Percentiles rank a stretch among this genome's conserved stretches.
phyloP scores from a whole-genome alignment of 2,113 vertebrate species.

The Jaculus jaculus region DNA sequence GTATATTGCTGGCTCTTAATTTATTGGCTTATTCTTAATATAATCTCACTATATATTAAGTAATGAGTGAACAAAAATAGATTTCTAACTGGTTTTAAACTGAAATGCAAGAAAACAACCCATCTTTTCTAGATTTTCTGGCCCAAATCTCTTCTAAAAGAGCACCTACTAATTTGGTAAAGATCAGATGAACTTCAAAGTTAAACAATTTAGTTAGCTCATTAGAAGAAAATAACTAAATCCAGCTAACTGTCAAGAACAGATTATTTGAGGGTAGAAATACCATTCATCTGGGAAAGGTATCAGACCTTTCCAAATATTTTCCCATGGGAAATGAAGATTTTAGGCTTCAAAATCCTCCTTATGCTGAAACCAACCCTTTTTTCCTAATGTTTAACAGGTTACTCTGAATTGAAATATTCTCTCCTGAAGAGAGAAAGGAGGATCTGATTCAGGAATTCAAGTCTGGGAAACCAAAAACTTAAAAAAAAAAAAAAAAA shows the following conservation, averaged over 20 bases:
- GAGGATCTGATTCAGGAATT: too few species aligned
- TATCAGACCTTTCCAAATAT: not conserved
- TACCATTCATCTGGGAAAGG: not conserved
- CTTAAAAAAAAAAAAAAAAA: too few species aligned
- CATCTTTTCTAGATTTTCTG: not conserved
- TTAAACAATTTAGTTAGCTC: not conserved
- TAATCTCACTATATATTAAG: not conserved
- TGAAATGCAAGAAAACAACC: not conserved
- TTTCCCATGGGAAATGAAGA: not conserved
- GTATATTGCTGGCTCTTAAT: not conserved
- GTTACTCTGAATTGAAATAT: too few species aligned
- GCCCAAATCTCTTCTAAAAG: not conserved
- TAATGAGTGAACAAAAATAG: conserved; percentile 14
- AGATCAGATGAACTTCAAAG: not conserved
- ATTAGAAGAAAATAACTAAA: not conserved
- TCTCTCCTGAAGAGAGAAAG: too few species aligned
- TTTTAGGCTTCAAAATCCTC: not conserved
- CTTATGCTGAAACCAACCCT: too few species aligned
- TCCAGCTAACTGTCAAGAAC: not conserved
- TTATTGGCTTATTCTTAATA: conserved; percentile 19
- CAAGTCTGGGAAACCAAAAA: too few species aligned
- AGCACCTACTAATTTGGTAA: not conserved
- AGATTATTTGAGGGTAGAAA: not conserved
- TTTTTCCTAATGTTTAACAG: too few species aligned
- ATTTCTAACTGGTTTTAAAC: conserved; percentile 22